Evolutionary conservation across 2,888 invertebrate genomes (phyloP), one percentile per base, ranked within the genome.

Genomic region (Tridacna gigas): DNA sequence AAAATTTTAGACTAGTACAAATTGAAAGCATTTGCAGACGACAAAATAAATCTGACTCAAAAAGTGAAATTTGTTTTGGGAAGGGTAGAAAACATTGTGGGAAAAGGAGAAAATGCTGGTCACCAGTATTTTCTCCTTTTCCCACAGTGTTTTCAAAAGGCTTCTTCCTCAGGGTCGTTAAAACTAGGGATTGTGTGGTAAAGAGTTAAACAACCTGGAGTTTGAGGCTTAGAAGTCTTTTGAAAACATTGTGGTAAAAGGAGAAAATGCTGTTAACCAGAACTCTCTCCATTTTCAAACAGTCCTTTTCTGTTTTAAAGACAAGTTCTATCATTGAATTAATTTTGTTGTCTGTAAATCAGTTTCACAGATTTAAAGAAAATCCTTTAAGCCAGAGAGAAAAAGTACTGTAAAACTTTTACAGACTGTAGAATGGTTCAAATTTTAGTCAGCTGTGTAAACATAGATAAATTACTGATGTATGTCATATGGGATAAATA

Each of bases 181-280:
- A 37, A 66, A 66, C 9, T 25, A 56, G 26, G 15, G 28, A 28
- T 20, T 66, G 66, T 66, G 66, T 18, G 28, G 66, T 12, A 66
- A 66, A 4, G 63, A 22, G 22, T 63, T 25, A 13, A 63, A 63
- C 56, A 56, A 56, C 3, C 9, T 56, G 51, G 12, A 51, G 51
- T 15, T 13, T 11, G 15, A 11, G 11, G 51, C n/a, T n/a, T 15
- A 51, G 51, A 51, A 11, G 51, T 13, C 51, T 51, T 51, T 51
- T n/a, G 63, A 63, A 63, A 63, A 15, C 63, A 63, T 63, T n/a
- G 63, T 63, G 63, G n/a, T n/a, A 63, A 22, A 63, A 63, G 63
- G 63, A 63, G 12, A n/a, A 22, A 22, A 15, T 63, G 22, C 9
- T 63, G 13, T 15, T 63, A n/a, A n/a, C 9, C n/a, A n/a, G n/a